Evolutionary conservation across 2,888 invertebrate species (phyloP).

Genomic region (Pharmacophagus antenor): DNA sequence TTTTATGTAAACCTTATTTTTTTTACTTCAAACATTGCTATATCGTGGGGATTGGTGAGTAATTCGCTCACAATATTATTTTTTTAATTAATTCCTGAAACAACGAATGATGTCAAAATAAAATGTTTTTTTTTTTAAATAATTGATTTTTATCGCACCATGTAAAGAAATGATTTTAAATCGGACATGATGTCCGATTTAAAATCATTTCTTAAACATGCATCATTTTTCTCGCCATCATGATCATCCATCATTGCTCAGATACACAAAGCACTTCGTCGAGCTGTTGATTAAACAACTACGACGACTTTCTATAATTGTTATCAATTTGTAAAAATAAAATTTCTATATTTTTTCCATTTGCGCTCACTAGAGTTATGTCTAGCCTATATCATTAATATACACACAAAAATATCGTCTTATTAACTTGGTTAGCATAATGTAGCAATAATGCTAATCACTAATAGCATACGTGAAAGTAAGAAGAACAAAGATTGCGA

Average conservation of each 20-base stretch:
- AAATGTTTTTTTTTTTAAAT: too few relatives aligned
- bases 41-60: too few relatives aligned
- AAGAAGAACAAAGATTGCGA: slow-evolving; percentile 40
- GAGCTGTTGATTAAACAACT: neutral
- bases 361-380: neutral
- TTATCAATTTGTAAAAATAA: neutral
- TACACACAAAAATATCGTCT: too few relatives aligned
- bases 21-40: too few relatives aligned
- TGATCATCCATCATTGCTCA: slow-evolving; percentile 1
- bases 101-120: too few relatives aligned
- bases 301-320: neutral
- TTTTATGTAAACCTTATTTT: too few relatives aligned
- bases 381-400: too few relatives aligned
- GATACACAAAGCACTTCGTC: neutral
- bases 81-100: too few relatives aligned
- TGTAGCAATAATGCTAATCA: slow-evolving; percentile 32
- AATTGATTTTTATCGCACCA: too few relatives aligned
- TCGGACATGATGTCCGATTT: neutral
- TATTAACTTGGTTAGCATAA: slow-evolving; percentile 2
- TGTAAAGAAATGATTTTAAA: too few relatives aligned
- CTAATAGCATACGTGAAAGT: slow-evolving; percentile 29
- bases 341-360: too few relatives aligned
- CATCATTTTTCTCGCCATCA: neutral
- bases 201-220: neutral
- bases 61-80: too few relatives aligned